A percentile compares a stretch with the other conserved stretches of the same genome.
Conservation (phyloP, 2,113 vertebrate species). For the Macaca nemestrina region DNA sequence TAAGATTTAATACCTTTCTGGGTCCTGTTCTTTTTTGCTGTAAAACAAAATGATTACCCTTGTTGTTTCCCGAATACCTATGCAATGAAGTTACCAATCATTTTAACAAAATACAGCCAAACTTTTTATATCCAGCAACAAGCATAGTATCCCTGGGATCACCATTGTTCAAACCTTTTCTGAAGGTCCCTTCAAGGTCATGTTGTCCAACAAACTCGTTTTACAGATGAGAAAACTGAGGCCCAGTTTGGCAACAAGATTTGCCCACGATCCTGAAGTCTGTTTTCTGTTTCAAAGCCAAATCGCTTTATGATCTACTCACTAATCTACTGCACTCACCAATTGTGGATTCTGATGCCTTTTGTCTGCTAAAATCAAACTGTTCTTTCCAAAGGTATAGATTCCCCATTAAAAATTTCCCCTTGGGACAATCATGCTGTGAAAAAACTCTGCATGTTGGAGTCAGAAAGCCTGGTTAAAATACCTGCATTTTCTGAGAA, state of each 20-base stretch:
- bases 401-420: not conserved
- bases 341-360: not conserved
- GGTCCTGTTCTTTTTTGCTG: conserved; percentile 12
- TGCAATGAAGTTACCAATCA: not conserved
- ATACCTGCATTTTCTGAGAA: not conserved
- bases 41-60: not conserved
- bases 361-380: not conserved
- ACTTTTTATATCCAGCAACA: not conserved
- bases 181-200: not conserved
- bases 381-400: not conserved
- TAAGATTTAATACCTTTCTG: conserved; percentile 5
- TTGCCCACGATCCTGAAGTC: not conserved
- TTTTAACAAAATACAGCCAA: not conserved
- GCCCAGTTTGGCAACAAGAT: not conserved
- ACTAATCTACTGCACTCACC: not conserved
- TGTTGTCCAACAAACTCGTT: not conserved
- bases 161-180: not conserved
- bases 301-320: not conserved
- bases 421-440: not conserved
- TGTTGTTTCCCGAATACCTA: not conserved
- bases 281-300: not conserved
- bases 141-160: not conserved
- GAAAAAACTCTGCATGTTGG: not conserved
- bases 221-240: not conserved
- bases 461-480: not conserved